Conservation (phyloP, 2,888 invertebrate species). For the Lordiphosa andalusiaca region DNA sequence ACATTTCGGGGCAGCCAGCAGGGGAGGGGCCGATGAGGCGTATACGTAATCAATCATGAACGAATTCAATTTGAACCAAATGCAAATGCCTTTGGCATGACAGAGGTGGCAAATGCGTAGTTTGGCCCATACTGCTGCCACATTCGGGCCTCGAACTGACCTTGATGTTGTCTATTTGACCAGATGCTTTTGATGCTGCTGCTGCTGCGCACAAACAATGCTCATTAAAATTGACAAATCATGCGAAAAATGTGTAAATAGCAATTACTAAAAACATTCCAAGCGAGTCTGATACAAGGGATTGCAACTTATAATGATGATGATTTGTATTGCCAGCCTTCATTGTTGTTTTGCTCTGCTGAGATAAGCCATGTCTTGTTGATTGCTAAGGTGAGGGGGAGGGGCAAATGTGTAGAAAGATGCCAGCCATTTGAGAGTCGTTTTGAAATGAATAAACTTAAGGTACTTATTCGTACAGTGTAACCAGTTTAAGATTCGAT, state of each 20-base stretch:
- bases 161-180: conserved; percentile 32
- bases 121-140: conserved; percentile 20
- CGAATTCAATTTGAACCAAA: conserved; percentile 66
- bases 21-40: conserved; percentile 46
- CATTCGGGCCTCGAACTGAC: conserved; percentile 13
- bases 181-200: conserved; percentile 29
- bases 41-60: conserved; percentile 67
- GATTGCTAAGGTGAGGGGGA: conserved; percentile 1
- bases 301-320: conserved; percentile 12
- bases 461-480: too few species aligned
- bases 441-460: not conserved
- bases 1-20: conserved; percentile 24
- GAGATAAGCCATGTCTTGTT: conserved; percentile 1
- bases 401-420: not conserved
- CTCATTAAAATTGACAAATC: conserved; percentile 72
- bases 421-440: too few species aligned
- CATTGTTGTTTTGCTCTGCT: conserved; percentile 14
- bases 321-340: not conserved
- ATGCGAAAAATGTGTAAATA: conserved; percentile 67
- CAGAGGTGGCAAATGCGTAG: conserved; percentile 31
- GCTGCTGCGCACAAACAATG: conserved; percentile 49
- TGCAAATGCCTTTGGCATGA: conserved; percentile 26
- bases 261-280: conserved; percentile 46
- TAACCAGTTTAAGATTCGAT: too few species aligned
- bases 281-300: not conserved